Percentiles rank a stretch among this genome's conserved stretches.
Evolutionary conservation across 1,140 invertebrate genomes (phyloP).

Genomic region (Tetragonula clypearis): DNA sequence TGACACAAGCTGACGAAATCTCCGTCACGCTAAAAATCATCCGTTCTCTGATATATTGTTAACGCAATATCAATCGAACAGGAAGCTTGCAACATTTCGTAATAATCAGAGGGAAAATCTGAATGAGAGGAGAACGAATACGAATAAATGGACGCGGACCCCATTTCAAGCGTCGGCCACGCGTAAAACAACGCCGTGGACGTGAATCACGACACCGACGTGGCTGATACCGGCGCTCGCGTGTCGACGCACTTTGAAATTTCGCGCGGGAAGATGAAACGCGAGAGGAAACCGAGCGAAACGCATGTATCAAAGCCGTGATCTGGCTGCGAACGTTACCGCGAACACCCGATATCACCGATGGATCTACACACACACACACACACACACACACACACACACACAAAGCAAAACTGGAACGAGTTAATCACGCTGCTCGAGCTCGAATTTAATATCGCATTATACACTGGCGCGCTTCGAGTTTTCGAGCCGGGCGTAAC

Average conservation of each 20-base stretch:
- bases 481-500: background rate
- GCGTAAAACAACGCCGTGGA: background rate
- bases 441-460: slow-evolving; percentile 9
- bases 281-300: background rate
- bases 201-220: background rate
- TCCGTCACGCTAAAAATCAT: too few relatives aligned
- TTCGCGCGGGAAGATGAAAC: background rate
- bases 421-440: slow-evolving; percentile 24
- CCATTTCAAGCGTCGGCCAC: background rate
- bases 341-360: slow-evolving; percentile 10
- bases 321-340: slow-evolving; percentile 25
- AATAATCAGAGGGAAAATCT: too few relatives aligned
- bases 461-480: background rate
- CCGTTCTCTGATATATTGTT: too few relatives aligned
- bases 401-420: background rate
- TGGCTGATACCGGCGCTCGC: background rate
- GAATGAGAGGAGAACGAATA: too few relatives aligned
- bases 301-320: background rate
- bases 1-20: too few relatives aligned
- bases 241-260: slow-evolving; percentile 2
- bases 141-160: too few relatives aligned
- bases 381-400: background rate
- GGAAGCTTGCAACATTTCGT: too few relatives aligned
- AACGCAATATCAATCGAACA: too few relatives aligned
- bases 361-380: background rate